Base-by-base conservation (phyloP, 92 coral and sea anemone species). In the Palythoa caribaeorum region DNA sequence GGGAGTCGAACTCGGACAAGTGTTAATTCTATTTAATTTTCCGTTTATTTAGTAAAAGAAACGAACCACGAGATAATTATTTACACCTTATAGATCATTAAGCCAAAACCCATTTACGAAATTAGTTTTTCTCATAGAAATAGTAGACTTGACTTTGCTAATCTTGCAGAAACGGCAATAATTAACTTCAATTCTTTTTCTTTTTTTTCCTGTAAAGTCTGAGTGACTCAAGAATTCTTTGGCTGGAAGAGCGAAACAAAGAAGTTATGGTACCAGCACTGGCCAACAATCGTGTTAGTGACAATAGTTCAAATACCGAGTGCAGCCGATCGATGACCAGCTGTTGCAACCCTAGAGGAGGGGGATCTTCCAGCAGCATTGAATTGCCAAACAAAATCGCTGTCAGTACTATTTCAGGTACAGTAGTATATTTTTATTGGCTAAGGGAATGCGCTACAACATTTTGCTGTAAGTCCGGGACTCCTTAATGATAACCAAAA, bases 301-400 rank as follows among this genome's bases (percentile, higher is more conserved):
- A 94, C 72, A 88, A 92, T 11, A 91, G 96, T 0, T 83, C 93
- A 1, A 86, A 88, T 65, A 94, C 94, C 59, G 94, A 94, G 60
- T 80, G 92, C 12, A 79, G 65, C 77, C 85, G 94, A 21, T 90
- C 88, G 17, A 80, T 95, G 89, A 90, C 91, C 35, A 92, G 91
- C 60, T 93, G 98, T 73, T 95, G 98, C 62, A 91, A 92, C 40
- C 84, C 87, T 17, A 87, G 96, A 15, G 96, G 91, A 14, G 94
- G 92, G 35, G 88, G 89, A 2, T 91, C 96, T 19, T 90, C 72
- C 28, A 80, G 84, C 71, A 91, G 91, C 59, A 83, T 92, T 47
- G 98, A 95, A n/a, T 93, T 95, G 40, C 84, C 93, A 40, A 95
- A 95, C 79, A 95, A 95, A 88, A 40, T 93, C 36, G 83, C 96